Percentiles rank a stretch among this genome's conserved stretches.
These are phyloP conservation scores for Deroptyus accipitrinus DNA, from an alignment of 2,113 vertebrate genomes.

Conservation along the genomic window DNA sequence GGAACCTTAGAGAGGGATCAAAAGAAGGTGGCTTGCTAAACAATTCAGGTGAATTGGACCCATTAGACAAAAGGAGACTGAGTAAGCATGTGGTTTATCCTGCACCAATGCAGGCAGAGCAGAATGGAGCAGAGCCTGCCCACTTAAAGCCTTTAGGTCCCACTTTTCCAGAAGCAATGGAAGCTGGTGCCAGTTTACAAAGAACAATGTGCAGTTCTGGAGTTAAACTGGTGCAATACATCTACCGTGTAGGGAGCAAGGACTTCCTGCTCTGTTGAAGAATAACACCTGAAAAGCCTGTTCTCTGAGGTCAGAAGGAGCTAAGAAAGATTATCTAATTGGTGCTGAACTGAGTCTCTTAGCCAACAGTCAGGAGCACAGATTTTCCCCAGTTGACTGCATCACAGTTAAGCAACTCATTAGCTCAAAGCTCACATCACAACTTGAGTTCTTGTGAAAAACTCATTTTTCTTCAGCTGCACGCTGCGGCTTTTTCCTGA, in stretches of 20 bases:
- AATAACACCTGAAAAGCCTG: not conserved
- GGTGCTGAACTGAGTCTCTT: not conserved
- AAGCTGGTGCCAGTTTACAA: not conserved
- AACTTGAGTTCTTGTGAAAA: not conserved
- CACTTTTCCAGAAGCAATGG: not conserved
- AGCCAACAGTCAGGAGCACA: not conserved
- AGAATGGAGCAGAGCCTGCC: not conserved
- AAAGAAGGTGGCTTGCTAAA: not conserved
- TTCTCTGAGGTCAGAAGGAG: not conserved
- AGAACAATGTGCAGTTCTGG: not conserved
- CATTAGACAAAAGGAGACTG: not conserved
- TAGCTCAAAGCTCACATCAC: not conserved
- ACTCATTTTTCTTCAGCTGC: not conserved
- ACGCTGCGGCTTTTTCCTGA: not conserved
- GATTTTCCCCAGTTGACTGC: not conserved
- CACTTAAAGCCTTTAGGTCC: not conserved
- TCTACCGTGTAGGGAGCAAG: not conserved
- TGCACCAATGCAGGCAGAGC: not conserved
- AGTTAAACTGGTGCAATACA: not conserved
- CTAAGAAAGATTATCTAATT: not conserved
- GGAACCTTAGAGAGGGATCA: not conserved
- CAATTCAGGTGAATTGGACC: not conserved
- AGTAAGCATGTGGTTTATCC: not conserved
- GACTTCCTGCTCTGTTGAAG: not conserved
- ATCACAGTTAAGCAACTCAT: not conserved